Conservation (phyloP, 2,113 vertebrate species). For the Hiodon tergisus region DNA sequence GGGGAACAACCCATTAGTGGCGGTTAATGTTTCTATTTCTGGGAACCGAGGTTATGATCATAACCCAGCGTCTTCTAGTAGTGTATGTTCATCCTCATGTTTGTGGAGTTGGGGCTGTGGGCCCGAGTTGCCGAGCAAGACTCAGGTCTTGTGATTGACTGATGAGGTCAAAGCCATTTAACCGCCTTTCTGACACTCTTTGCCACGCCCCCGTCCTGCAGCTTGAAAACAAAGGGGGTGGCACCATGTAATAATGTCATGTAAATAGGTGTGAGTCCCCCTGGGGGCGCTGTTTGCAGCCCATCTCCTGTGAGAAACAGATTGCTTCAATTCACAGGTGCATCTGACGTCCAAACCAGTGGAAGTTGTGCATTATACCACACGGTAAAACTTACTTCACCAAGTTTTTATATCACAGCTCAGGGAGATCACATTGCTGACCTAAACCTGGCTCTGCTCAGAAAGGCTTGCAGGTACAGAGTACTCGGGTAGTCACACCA, state of each 20-base stretch:
- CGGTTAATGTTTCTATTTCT: no score
- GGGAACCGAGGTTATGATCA: no score
- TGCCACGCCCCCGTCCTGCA: conserved; percentile 35
- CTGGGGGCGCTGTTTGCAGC: conserved; percentile 21
- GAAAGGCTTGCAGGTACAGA: neutral
- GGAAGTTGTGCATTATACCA: no score
- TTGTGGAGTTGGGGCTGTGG: no score
- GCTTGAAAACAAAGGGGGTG: conserved; percentile 30
- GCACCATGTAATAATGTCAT: conserved; percentile 53
- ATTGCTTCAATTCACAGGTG: neutral
- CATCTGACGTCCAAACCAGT: neutral
- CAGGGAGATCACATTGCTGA: no score
- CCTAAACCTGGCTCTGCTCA: no score
- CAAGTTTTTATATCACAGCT: no score
- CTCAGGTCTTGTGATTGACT: neutral
- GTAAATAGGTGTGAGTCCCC: conserved; percentile 49
- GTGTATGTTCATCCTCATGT: no score
- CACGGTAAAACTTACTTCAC: no score
- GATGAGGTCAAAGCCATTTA: neutral
- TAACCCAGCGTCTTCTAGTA: no score
- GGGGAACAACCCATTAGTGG: no score
- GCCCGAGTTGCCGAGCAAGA: no score
- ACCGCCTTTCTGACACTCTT: neutral
- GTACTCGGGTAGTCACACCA: neutral
- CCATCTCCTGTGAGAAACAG: neutral